Evolutionary conservation across 2,113 vertebrate species (phyloP).

Genomic region (Pungitius pungitius): DNA sequence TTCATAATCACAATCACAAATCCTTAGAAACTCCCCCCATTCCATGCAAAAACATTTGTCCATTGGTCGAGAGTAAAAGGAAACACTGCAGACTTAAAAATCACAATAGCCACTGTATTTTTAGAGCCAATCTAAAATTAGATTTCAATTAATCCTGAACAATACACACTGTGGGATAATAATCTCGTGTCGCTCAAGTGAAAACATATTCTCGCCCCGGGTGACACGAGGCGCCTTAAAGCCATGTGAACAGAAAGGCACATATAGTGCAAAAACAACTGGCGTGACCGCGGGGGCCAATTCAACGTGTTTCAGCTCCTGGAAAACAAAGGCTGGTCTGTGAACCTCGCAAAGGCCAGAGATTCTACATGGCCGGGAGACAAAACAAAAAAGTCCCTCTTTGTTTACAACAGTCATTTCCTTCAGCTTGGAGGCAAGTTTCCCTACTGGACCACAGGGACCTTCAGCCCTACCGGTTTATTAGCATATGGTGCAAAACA

Average conservation of each 20-base stretch:
- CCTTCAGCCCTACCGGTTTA: constrained; percentile 63
- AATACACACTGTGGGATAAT: constrained; percentile 68
- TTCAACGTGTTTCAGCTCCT: constrained; percentile 48
- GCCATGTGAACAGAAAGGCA: constrained; percentile 68
- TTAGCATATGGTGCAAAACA: constrained; percentile 45
- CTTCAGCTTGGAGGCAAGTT: constrained; percentile 61
- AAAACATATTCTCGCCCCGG: constrained; percentile 43
- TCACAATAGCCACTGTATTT: constrained; percentile 63
- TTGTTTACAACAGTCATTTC: constrained; percentile 74
- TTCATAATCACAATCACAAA: constrained; percentile 57
- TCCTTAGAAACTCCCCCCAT: constrained; percentile 63
- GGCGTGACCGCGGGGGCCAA: constrained; percentile 53
- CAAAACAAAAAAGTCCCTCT: constrained; percentile 69
- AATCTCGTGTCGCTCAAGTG: constrained; percentile 49
- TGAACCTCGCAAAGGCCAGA: constrained; percentile 63
- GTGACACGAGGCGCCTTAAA: constrained; percentile 62
- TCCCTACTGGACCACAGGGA: constrained; percentile 53
- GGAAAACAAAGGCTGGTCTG: constrained; percentile 71
- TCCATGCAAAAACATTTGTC: constrained; percentile 65
- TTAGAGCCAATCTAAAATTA: constrained; percentile 70
- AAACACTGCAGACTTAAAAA: constrained; percentile 64
- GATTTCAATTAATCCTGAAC: constrained; percentile 72
- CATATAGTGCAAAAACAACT: constrained; percentile 72
- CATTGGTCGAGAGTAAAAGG: constrained; percentile 50
- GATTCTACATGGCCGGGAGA: constrained; percentile 55